Evolutionary conservation across 1,140 invertebrate species (phyloP).

Genomic region (Rhyzopertha dominica): DNA sequence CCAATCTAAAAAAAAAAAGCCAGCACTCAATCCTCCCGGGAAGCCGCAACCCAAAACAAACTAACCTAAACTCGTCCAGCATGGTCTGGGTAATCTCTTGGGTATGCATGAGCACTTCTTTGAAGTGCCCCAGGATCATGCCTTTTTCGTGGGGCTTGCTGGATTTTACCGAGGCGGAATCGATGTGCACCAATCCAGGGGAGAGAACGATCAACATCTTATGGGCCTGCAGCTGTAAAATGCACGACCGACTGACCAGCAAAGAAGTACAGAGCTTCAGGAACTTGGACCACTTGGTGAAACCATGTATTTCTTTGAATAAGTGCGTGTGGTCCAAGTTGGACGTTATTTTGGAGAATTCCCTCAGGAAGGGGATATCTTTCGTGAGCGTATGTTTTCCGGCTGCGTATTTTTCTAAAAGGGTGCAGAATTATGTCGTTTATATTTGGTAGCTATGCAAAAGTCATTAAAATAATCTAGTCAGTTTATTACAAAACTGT

Average conservation of each 20-base stretch:
- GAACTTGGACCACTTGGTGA: constrained; percentile 39
- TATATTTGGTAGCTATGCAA: too few relatives aligned
- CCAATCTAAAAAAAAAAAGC: constrained; percentile 45
- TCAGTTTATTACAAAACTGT: too few relatives aligned
- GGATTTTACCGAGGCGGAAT: constrained; percentile 45
- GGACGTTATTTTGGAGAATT: constrained; percentile 42
- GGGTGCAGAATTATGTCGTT: constrained; percentile 12
- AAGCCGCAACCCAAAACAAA: constrained; percentile 42
- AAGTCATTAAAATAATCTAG: too few relatives aligned
- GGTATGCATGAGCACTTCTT: constrained; percentile 47
- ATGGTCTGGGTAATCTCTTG: constrained; percentile 52
- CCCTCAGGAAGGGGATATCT: constrained; percentile 34
- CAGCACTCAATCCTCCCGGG: too few relatives aligned
- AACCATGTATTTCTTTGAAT: constrained; percentile 29
- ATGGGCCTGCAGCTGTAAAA: constrained; percentile 50
- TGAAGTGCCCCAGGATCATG: constrained; percentile 51
- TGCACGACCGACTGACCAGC: constrained; percentile 37
- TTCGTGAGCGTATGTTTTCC: constrained; percentile 14
- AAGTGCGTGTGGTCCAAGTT: constrained; percentile 37
- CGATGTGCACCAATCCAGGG: constrained; percentile 45
- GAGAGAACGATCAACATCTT: constrained; percentile 44
- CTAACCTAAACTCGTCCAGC: constrained; percentile 54
- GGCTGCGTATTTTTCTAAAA: constrained; percentile 29
- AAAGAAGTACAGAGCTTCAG: constrained; percentile 31
- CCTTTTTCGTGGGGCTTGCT: constrained; percentile 37